Base-by-base conservation (phyloP, 2,113 vertebrate species). In the Rhegmatorhina hoffmannsi region DNA sequence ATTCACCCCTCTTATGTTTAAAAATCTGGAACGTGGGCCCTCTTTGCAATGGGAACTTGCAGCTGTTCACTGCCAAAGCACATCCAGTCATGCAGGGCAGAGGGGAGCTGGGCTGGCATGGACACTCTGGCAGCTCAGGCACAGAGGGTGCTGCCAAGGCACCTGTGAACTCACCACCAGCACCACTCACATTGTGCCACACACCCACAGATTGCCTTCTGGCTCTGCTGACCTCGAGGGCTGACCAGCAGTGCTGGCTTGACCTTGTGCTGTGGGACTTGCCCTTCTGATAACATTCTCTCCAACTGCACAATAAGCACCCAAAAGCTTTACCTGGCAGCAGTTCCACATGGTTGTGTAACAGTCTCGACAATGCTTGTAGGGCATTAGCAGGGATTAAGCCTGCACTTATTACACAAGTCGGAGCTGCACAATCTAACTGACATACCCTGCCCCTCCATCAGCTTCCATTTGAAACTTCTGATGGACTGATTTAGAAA, bases 31-130 rank as follows among this genome's bases (percentile, higher is more conserved):
- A 74, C 15, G 17, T 3, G 1, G 25, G 11, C 23, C 76, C 36
- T 73, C 11, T 1, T 1, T 38, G 49, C 36, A 20, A 4, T 3
- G 56, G 62, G 9, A 81, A 23, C 49, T 59, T 31, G 40, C 16
- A 55, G 59, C 40, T 2, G 11, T 7, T 24, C 5, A 1, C 15
- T 63, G 33, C 69, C 82, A 53, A n/a, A 31, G 50, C 29, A 1
- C 1, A 1, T 1, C 13, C 33, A 6, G 81, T 19, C 1, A 0
- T 0, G 18, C 33, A 3, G 0, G 2, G 59, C 78, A 26, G 55
- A 46, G 59, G 29, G 3, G 2, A 23, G 26, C 4, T 3, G 12
- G 67, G 49, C 36, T 63, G 0, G 1, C 53, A 7, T 2, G 0
- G 29, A 5, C 25, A 3, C 43, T 2, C 12, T 3, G 3, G 53